Conservation (phyloP, 2,888 invertebrate species). For the Lasioglossum pauxillum region DNA sequence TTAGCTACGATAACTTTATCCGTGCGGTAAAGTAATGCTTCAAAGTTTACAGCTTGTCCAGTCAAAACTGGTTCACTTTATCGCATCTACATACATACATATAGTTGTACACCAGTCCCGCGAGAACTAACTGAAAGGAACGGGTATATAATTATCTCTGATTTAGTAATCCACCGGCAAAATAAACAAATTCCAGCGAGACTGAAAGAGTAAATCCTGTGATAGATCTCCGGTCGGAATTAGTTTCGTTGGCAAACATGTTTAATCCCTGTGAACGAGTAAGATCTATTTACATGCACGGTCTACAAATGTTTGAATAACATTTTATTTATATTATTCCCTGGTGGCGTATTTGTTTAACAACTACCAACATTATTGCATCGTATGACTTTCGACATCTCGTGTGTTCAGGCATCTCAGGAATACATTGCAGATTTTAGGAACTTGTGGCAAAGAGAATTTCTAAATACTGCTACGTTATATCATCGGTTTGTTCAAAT, state of each 20-base stretch:
- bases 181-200: slow-evolving; percentile 1
- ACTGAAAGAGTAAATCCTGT: neutral
- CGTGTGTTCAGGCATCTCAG: neutral
- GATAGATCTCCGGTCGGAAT: neutral
- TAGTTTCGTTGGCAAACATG: neutral
- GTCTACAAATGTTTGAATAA: neutral
- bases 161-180: neutral
- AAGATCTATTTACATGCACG: neutral
- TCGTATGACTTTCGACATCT: neutral
- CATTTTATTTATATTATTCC: neutral
- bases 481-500: neutral
- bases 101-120: neutral
- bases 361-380: neutral
- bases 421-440: neutral
- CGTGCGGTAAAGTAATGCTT: neutral
- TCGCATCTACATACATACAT: neutral
- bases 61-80: slow-evolving; percentile 3
- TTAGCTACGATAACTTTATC: neutral
- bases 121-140: neutral
- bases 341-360: neutral
- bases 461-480: too few relatives aligned
- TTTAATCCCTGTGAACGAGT: neutral
- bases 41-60: neutral
- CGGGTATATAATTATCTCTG: slow-evolving; percentile 10
- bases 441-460: neutral